Evolutionary conservation across 2,113 vertebrate genomes (phyloP), one percentile per base, ranked within the genome.

Genomic region (Oncorhynchus nerka): DNA sequence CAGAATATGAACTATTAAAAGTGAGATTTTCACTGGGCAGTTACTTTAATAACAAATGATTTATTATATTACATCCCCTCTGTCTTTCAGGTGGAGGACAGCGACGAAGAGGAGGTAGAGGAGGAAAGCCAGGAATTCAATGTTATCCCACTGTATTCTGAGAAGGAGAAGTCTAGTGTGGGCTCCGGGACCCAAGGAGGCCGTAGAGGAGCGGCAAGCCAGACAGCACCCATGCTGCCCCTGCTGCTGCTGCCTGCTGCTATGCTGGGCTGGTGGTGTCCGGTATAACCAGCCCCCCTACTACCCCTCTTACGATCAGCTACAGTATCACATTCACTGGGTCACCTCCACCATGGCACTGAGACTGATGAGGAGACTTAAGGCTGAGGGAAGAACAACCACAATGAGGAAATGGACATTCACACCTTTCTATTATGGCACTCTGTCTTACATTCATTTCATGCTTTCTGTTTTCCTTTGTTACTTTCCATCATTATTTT

Each of bases 131-230:
- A 88, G 16, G 79, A 91, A 73, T 92, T 91, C 78, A 90, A 90
- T 45, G 72, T 92, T 34, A 92, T 92, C 57, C 90, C 90, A 0
- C 88, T 89, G 0, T 92, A 90, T 74, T 90, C 89, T 0, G 91
- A 91, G 62, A 92, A 91, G 82, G 91, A 92, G 51, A 55, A 55
- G 82, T 86, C 89, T 9, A 83, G 83, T 71, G 79, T 76, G 19
- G 88, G 89, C 30, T 90, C 90, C 0, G 79, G 84, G 70, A 75
- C 89, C 6, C 76, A 77, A 49, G 91, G 89, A 51, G 89, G 87
- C 68, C 88, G 82, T 70, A 79, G 66, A 5, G 89, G 83, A 75
- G 80, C 84, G 19, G 84, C 87, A 3, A 45, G 70, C 75, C 83
- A 45, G 55, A 79, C 75, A 0, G 75, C 20, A 1, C 85, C 87